These are phyloP conservation scores for Spodoptera exigua DNA, from an alignment of 2,888 invertebrate species.

Conservation along the genomic window DNA sequence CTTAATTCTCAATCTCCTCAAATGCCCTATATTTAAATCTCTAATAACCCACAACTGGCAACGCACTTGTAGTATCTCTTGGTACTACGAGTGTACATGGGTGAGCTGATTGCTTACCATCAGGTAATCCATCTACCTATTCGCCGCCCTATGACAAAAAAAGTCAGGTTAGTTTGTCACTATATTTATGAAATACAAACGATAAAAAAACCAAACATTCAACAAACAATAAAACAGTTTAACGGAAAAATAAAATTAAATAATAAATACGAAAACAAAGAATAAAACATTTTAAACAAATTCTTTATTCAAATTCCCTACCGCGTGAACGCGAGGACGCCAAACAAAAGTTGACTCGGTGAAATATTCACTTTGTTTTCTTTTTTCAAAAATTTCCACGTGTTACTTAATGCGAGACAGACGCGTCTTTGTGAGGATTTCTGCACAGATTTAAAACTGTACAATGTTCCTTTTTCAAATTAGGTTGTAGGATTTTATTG, in stretches of 20 bases:
- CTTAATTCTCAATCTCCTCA: too few species aligned
- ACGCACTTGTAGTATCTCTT: too few species aligned
- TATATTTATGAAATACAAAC: too few species aligned
- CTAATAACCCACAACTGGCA: too few species aligned
- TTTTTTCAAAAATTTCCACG: slow-evolving; percentile 26
- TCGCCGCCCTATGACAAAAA: too few species aligned
- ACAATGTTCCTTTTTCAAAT: slow-evolving; percentile 16
- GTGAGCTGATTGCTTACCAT: too few species aligned
- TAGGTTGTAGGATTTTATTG: slow-evolving; percentile 1
- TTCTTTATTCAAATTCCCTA: slow-evolving; percentile 43
- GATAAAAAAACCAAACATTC: not conserved
- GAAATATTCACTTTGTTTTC: slow-evolving; percentile 45
- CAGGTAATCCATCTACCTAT: too few species aligned
- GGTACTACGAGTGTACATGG: too few species aligned
- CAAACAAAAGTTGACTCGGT: slow-evolving; percentile 33
- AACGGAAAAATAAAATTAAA: slow-evolving; percentile 5
- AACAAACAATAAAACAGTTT: slow-evolving; percentile 11
- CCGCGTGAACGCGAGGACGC: slow-evolving; percentile 12
- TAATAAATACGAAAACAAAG: slow-evolving; percentile 17
- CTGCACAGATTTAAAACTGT: slow-evolving; percentile 26
- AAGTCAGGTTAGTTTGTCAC: too few species aligned
- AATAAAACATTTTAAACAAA: slow-evolving; percentile 32
- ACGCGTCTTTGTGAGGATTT: slow-evolving; percentile 40
- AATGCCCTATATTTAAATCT: too few species aligned
- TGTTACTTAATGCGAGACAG: slow-evolving; percentile 20